Percentiles rank a stretch among this genome's conserved stretches.
phyloP scores from a whole-genome alignment of 37 sponge, comb jelly and placozoan genomes.

The Chondrosia reniformis region DNA sequence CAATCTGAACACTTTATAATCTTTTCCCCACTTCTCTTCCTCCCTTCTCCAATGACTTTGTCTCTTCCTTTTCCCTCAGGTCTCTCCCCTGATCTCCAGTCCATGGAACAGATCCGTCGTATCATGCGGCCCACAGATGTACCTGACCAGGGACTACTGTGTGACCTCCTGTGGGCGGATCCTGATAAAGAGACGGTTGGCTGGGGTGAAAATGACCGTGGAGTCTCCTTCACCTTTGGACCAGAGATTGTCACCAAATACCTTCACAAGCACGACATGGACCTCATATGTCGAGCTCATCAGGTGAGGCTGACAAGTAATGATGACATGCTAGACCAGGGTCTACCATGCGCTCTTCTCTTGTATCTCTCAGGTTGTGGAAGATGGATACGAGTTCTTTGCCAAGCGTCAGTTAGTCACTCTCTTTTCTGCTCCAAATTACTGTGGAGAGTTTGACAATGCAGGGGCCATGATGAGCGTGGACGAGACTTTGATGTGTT shows the following conservation, averaged over 20 bases:
- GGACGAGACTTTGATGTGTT: constrained; percentile 94
- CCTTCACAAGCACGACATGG: constrained; percentile 92
- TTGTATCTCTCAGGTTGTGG: constrained; percentile 61
- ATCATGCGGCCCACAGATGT: constrained; percentile 99
- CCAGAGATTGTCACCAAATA: constrained; percentile 96
- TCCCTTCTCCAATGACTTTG: no score
- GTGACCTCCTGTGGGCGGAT: constrained; percentile 98
- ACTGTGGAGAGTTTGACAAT: constrained; percentile 98
- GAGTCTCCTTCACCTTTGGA: constrained; percentile 99
- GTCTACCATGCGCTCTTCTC: neutral
- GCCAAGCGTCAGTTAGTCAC: constrained; percentile 95
- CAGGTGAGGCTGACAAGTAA: constrained; percentile 81
- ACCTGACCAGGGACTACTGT: constrained; percentile 95
- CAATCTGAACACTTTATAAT: no score
- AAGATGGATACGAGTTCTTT: constrained; percentile 97
- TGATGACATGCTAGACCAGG: neutral
- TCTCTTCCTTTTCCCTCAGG: no score
- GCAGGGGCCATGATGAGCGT: constrained; percentile 98
- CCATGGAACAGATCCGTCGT: constrained; percentile 96
- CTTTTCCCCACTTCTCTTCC: no score
- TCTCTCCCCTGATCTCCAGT: constrained; percentile 94
- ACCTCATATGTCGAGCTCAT: constrained; percentile 97
- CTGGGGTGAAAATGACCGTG: constrained; percentile 99
- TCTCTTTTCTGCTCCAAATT: constrained; percentile 94
- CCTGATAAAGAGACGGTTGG: constrained; percentile 96